These are phyloP conservation scores for Ranitomeya variabilis DNA, from an alignment of 2,113 vertebrate species.

Conservation along the genomic window DNA sequence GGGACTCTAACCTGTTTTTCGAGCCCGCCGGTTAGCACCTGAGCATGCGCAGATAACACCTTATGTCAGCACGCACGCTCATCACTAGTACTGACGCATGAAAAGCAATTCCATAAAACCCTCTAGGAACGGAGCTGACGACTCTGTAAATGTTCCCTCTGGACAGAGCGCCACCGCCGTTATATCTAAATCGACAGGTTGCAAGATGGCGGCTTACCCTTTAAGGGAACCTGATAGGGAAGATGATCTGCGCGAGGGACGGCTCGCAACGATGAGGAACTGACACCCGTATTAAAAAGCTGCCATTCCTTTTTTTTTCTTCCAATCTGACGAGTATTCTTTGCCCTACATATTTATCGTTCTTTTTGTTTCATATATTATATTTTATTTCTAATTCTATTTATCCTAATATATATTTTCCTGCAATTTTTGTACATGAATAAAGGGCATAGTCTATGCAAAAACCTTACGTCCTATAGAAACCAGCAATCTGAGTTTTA, in stretches of 20 bases:
- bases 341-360: too few relatives aligned
- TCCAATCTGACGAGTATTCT: too few relatives aligned
- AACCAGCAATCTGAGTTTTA: background rate
- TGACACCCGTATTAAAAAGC: too few relatives aligned
- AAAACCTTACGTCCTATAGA: conserved; percentile 15
- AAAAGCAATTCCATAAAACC: background rate
- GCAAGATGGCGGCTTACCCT: background rate
- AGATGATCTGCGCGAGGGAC: background rate
- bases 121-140: background rate
- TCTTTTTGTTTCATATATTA: background rate
- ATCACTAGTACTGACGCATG: background rate
- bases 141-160: background rate
- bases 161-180: background rate
- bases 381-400: background rate
- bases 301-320: background rate
- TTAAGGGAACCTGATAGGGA: background rate
- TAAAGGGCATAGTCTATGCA: conserved; percentile 21
- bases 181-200: background rate
- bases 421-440: background rate
- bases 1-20: too few relatives aligned
- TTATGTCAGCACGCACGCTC: too few relatives aligned
- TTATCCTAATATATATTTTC: background rate
- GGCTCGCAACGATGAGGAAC: too few relatives aligned
- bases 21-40: too few relatives aligned
- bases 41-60: too few relatives aligned